A percentile compares a stretch with the other conserved stretches of the same genome.
phyloP scores from a whole-genome alignment of 1,140 invertebrate species.

The Leptinotarsa lineolata region DNA sequence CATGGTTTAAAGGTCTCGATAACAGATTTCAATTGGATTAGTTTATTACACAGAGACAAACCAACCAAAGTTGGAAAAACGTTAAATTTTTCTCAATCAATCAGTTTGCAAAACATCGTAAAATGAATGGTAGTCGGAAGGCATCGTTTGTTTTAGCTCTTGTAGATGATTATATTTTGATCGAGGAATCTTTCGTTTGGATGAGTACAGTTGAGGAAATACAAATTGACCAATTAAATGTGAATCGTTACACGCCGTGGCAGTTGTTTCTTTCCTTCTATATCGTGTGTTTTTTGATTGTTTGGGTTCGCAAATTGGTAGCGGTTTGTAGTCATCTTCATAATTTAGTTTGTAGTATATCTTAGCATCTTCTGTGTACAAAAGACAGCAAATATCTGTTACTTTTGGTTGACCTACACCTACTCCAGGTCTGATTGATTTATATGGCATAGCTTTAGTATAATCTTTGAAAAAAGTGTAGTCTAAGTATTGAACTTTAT shows the following conservation, averaged over 20 bases:
- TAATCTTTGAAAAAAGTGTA: conserved; percentile 29
- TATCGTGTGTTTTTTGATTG: conserved; percentile 6
- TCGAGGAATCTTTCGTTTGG: not conserved
- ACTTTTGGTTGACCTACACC: conserved; percentile 28
- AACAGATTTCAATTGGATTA: not conserved
- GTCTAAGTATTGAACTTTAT: conserved; percentile 32
- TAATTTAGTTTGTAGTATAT: not conserved
- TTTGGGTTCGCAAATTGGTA: not conserved
- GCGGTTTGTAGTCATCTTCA: not conserved
- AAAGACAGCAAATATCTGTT: conserved; percentile 11
- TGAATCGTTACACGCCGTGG: conserved; percentile 1
- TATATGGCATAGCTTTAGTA: conserved; percentile 8
- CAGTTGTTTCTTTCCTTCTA: not conserved
- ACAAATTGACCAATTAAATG: conserved; percentile 1
- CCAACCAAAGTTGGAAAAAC: not conserved
- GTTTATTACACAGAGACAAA: conserved; percentile 2
- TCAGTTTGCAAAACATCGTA: conserved; percentile 9
- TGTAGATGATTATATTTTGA: conserved; percentile 5
- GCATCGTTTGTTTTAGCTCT: conserved; percentile 2
- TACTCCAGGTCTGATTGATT: conserved; percentile 25
- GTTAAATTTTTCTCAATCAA: not conserved
- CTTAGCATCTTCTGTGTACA: not conserved
- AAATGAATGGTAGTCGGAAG: conserved; percentile 9
- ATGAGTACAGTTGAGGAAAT: not conserved
- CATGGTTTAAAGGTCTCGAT: not conserved